Percentiles rank a stretch among this genome's conserved stretches.
These are phyloP conservation scores for Penelope pileata DNA, from an alignment of 2,113 vertebrate genomes.

Conservation along the genomic window DNA sequence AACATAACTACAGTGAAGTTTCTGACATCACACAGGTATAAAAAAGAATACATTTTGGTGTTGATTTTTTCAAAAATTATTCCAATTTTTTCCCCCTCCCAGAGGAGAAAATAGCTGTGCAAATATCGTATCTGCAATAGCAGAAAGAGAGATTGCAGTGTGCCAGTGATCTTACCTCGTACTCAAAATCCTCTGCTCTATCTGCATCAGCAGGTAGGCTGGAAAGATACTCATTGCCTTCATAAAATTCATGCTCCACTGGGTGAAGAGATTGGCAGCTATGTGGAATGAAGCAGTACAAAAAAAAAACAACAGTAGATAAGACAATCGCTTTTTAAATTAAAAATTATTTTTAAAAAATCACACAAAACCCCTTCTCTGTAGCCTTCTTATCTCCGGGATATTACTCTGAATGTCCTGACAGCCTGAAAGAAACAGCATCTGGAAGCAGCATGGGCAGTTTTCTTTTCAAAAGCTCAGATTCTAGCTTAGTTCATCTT, in stretches of 20 bases:
- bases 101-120: constrained; percentile 4
- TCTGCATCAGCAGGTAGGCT: constrained; percentile 87
- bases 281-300: constrained; percentile 59
- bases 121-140: constrained; percentile 15
- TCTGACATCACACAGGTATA: not conserved
- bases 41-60: not conserved
- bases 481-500: not conserved
- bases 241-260: constrained; percentile 91
- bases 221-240: constrained; percentile 91
- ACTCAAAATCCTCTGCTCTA: constrained; percentile 93
- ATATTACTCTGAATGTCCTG: not conserved
- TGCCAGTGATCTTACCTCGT: constrained; percentile 86
- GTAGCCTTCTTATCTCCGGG: constrained; percentile 6
- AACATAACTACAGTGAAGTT: not conserved
- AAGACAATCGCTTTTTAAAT: constrained; percentile 63
- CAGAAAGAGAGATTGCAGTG: not conserved
- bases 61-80: not conserved
- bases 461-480: constrained; percentile 9
- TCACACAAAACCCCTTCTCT: not conserved
- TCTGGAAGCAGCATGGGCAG: not conserved
- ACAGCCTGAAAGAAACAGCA: not conserved
- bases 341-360: constrained; percentile 7
- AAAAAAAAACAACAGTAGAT: not conserved
- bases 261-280: constrained; percentile 96
- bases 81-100: not conserved